Evolutionary conservation across 1,140 invertebrate species (phyloP).

Genomic region (Fopius arisanus): DNA sequence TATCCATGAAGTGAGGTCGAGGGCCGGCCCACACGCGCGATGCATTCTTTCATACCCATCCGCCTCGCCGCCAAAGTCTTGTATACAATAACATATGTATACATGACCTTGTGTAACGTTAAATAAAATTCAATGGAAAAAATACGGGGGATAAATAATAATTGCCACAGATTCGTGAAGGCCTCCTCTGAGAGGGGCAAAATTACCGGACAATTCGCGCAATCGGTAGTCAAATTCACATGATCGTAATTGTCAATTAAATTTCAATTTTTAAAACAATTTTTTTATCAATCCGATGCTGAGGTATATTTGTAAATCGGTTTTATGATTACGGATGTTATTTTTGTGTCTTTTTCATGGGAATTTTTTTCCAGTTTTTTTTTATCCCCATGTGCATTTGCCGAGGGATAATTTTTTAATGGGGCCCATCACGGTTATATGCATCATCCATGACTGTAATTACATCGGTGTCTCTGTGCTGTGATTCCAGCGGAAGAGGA

Average conservation of each 20-base stretch:
- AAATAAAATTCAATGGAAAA: not conserved
- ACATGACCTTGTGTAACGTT: not conserved
- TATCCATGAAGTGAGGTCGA: conserved; percentile 17
- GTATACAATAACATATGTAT: conserved; percentile 8
- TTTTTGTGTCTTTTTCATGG: too few species aligned
- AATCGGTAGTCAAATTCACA: too few species aligned
- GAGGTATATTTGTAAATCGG: too few species aligned
- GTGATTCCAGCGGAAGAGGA: not conserved
- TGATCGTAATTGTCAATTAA: too few species aligned
- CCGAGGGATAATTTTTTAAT: not conserved
- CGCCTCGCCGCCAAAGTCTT: conserved; percentile 4
- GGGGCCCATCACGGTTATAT: not conserved
- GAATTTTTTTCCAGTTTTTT: too few species aligned
- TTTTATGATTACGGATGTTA: too few species aligned
- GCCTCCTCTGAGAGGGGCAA: too few species aligned
- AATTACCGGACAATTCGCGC: too few species aligned
- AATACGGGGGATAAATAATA: not conserved
- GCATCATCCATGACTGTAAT: not conserved
- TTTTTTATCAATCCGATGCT: too few species aligned
- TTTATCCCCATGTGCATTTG: not conserved
- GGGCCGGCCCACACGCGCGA: conserved; percentile 18
- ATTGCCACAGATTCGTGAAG: not conserved
- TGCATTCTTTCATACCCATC: not conserved
- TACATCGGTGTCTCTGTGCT: not conserved
- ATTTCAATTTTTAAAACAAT: too few species aligned